phyloP scores from a whole-genome alignment of 2,888 invertebrate genomes.

The Lypha dubia region DNA sequence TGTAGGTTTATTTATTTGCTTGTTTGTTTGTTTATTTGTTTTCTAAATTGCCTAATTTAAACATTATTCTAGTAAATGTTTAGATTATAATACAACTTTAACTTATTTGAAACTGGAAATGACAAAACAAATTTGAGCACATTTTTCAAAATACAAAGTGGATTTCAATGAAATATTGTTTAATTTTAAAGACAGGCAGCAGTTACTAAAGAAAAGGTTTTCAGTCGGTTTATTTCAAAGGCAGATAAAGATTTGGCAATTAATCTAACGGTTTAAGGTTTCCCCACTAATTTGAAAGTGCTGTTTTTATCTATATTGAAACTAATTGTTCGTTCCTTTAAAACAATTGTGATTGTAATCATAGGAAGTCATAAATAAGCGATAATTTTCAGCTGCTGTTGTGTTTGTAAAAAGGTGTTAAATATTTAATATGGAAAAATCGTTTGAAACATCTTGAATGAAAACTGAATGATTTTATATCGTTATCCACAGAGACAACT shows the following conservation, averaged over 20 bases:
- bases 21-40: slow-evolving; percentile 47
- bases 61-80: slow-evolving; percentile 12
- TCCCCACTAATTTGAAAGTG: not conserved
- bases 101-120: slow-evolving; percentile 58
- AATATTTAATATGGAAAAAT: not conserved
- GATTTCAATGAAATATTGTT: slow-evolving; percentile 35
- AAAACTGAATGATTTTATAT: not conserved
- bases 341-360: slow-evolving; percentile 13
- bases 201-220: slow-evolving; percentile 1
- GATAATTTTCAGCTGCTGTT: slow-evolving; percentile 26
- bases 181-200: not conserved
- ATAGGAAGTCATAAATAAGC: slow-evolving; percentile 49
- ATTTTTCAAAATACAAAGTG: slow-evolving; percentile 33
- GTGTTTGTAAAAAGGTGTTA: not conserved
- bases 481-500: too few species aligned
- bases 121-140: slow-evolving; percentile 59
- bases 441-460: not conserved
- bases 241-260: slow-evolving; percentile 27
- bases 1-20: slow-evolving; percentile 32
- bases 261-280: slow-evolving; percentile 35
- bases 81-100: slow-evolving; percentile 5
- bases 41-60: slow-evolving; percentile 56
- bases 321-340: slow-evolving; percentile 4
- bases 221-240: slow-evolving; percentile 40
- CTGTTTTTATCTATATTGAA: not conserved